phyloP scores from a whole-genome alignment of 2,113 vertebrate genomes.

The Anhinga rufa region DNA sequence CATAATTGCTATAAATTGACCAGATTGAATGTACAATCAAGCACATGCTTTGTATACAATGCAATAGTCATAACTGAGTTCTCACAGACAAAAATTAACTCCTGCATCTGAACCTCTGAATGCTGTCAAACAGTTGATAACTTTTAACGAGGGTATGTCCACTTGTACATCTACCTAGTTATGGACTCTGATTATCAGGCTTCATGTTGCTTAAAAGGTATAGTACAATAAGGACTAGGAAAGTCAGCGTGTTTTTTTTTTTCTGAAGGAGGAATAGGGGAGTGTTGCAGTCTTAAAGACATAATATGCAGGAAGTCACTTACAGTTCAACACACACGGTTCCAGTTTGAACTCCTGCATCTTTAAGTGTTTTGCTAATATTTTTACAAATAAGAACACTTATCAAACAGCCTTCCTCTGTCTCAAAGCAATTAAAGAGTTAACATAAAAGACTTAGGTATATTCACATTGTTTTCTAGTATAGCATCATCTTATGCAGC shows the following conservation, averaged over 20 bases:
- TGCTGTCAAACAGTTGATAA: neutral
- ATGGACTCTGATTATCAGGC: neutral
- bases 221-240: neutral
- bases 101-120: neutral
- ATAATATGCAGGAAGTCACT: neutral
- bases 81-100: neutral
- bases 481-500: neutral
- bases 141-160: neutral
- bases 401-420: neutral
- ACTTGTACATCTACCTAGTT: neutral
- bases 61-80: neutral
- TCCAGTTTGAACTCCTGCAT: neutral
- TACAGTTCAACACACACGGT: neutral
- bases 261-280: neutral
- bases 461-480: neutral
- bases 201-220: neutral
- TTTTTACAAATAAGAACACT: neutral
- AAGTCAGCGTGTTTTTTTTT: neutral
- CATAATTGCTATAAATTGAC: neutral
- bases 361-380: neutral
- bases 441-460: neutral
- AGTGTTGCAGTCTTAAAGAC: neutral
- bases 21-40: neutral
- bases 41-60: neutral
- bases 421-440: neutral